A percentile compares a stretch with the other conserved stretches of the same genome.
These are phyloP conservation scores for Drosophila atripex DNA, from an alignment of 2,888 invertebrate species.

Conservation along the genomic window DNA sequence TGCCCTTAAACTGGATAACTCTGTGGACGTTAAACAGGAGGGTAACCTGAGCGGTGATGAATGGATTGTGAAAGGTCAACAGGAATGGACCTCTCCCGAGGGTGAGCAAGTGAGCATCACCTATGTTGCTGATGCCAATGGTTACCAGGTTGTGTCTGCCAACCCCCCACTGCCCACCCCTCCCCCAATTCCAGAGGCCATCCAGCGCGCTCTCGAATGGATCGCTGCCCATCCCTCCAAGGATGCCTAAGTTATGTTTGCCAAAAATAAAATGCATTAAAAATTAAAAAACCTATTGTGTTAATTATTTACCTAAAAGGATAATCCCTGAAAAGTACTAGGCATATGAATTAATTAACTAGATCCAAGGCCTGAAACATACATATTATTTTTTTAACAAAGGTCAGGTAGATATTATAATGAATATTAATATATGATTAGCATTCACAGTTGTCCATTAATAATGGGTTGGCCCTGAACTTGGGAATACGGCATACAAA, in stretches of 20 bases:
- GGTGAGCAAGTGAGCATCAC: constrained; percentile 51
- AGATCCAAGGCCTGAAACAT: constrained; percentile 15
- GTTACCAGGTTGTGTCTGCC: constrained; percentile 60
- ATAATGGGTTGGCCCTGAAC: constrained; percentile 32
- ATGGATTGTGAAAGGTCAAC: constrained; percentile 53
- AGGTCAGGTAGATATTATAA: constrained; percentile 12
- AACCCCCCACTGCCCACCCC: constrained; percentile 75
- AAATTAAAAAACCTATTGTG: constrained; percentile 1
- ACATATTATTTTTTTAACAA: constrained; percentile 45
- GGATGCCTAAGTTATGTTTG: constrained; percentile 38
- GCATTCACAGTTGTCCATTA: constrained; percentile 6
- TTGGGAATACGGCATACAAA: constrained; percentile 6
- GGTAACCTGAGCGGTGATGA: constrained; percentile 52
- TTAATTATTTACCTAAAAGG: background rate
- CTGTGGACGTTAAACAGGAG: constrained; percentile 60
- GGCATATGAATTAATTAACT: constrained; percentile 5
- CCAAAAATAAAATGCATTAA: constrained; percentile 47
- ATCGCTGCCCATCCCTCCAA: constrained; percentile 57
- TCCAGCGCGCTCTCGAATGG: constrained; percentile 52
- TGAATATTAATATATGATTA: constrained; percentile 1
- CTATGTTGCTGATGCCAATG: constrained; percentile 72
- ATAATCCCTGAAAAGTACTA: background rate
- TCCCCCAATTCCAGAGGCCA: constrained; percentile 73
- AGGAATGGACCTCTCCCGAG: constrained; percentile 70
- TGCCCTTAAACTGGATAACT: constrained; percentile 68